A percentile compares a stretch with the other conserved stretches of the same genome.
These are phyloP conservation scores for Meganola albula DNA, from an alignment of 2,888 invertebrate genomes.

Conservation along the genomic window DNA sequence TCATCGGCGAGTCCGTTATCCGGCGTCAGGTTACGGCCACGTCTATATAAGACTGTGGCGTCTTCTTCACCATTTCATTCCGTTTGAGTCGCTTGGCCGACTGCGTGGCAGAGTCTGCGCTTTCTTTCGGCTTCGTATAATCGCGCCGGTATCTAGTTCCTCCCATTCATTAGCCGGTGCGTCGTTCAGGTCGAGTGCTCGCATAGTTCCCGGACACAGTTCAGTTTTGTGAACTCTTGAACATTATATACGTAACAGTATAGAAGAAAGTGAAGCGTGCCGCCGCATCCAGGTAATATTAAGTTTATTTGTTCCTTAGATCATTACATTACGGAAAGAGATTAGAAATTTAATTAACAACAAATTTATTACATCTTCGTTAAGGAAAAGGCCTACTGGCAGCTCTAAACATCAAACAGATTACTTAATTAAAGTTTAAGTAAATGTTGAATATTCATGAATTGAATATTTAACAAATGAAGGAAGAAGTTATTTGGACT, in stretches of 20 bases:
- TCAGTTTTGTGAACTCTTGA: conserved; percentile 63
- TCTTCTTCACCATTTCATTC: conserved; percentile 77
- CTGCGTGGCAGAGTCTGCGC: conserved; percentile 46
- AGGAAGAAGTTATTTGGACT: too few species aligned
- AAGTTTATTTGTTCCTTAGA: too few species aligned
- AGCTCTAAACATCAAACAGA: too few species aligned
- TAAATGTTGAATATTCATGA: too few species aligned
- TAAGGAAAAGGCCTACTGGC: too few species aligned
- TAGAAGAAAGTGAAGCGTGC: conserved; percentile 44
- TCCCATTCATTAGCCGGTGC: conserved; percentile 36
- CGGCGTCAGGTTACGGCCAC: conserved; percentile 76
- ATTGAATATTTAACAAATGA: too few species aligned
- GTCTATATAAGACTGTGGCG: conserved; percentile 76
- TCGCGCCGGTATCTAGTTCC: conserved; percentile 45
- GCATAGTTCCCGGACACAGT: conserved; percentile 53
- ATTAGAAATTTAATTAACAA: too few species aligned
- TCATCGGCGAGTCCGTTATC: conserved; percentile 67
- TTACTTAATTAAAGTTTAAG: too few species aligned
- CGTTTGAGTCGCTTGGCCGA: conserved; percentile 66
- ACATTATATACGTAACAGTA: conserved; percentile 53
- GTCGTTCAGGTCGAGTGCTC: conserved; percentile 58
- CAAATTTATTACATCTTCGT: too few species aligned
- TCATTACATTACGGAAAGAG: too few species aligned
- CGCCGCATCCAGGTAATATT: conserved; percentile 43
- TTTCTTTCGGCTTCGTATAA: conserved; percentile 40